A percentile compares a stretch with the other conserved stretches of the same genome.
These are phyloP conservation scores for Tetrax tetrax DNA, from an alignment of 2,113 vertebrate species.

Conservation along the genomic window DNA sequence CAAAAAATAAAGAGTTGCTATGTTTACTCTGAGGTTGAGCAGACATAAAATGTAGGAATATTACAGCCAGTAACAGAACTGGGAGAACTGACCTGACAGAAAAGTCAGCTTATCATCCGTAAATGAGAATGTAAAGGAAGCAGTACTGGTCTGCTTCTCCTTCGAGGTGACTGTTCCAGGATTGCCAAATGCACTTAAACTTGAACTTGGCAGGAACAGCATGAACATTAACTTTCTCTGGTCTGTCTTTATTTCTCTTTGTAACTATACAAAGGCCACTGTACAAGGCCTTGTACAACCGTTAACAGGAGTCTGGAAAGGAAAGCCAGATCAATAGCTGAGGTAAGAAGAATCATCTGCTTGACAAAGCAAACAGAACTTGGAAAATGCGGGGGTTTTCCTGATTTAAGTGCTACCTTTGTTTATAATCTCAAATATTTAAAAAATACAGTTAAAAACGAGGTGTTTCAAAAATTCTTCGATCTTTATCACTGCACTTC, in stretches of 20 bases:
- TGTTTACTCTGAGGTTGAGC: background rate
- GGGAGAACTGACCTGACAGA: background rate
- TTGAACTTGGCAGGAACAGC: background rate
- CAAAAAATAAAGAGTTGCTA: background rate
- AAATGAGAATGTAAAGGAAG: background rate
- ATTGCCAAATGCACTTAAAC: background rate
- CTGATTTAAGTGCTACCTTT: background rate
- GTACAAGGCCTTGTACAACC: background rate
- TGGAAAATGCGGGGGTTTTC: rapidly evolving
- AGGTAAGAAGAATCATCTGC: background rate
- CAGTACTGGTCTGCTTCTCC: background rate
- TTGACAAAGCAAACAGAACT: background rate
- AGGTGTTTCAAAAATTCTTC: background rate
- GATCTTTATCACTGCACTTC: background rate
- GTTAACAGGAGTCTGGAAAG: background rate
- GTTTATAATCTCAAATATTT: background rate
- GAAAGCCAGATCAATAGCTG: background rate
- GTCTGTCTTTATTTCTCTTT: background rate
- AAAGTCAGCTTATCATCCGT: background rate
- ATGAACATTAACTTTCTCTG: background rate
- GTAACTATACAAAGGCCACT: background rate
- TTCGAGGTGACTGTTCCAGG: background rate
- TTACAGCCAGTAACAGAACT: background rate
- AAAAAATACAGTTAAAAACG: background rate
- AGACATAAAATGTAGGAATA: background rate